Percentiles rank a stretch among this genome's conserved stretches.
Conservation (phyloP, 2,797 vertebrate species). For the Acanthis flammea region DNA sequence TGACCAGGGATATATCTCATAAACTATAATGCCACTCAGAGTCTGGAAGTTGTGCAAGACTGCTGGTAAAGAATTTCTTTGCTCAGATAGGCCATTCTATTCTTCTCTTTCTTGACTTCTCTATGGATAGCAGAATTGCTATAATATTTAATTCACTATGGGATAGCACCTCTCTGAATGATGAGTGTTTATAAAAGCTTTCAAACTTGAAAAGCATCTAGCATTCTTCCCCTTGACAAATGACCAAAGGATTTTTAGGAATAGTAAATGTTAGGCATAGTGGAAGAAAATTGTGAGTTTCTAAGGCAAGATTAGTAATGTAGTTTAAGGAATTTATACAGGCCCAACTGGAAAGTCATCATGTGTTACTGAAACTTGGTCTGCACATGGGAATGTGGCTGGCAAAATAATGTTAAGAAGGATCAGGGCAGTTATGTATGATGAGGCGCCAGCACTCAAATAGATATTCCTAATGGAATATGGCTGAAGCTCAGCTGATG, state of each 20-base stretch:
- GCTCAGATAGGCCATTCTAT: neutral
- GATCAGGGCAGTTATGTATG: neutral
- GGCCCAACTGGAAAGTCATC: neutral
- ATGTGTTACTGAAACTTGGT: neutral
- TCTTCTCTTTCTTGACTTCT: neutral
- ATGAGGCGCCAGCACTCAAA: neutral
- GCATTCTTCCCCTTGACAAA: neutral
- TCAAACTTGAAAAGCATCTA: slow-evolving; percentile 27
- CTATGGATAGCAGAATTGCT: neutral
- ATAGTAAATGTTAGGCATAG: neutral
- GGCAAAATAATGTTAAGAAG: neutral
- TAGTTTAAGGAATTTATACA: neutral
- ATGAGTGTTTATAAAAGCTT: slow-evolving; percentile 18
- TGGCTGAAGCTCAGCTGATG: neutral
- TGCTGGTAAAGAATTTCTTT: neutral
- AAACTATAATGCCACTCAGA: neutral
- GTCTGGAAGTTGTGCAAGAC: neutral
- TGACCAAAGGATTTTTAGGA: slow-evolving; percentile 15
- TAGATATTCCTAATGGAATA: neutral
- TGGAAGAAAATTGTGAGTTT: neutral
- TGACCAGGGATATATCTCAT: neutral
- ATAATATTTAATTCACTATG: slow-evolving; percentile 22
- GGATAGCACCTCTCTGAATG: neutral
- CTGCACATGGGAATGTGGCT: neutral
- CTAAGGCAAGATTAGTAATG: neutral